Evolutionary conservation across 37 sponge, comb jelly and placozoan genomes (phyloP), one percentile per base, ranked within the genome.

Genomic region (Crambe crambe): DNA sequence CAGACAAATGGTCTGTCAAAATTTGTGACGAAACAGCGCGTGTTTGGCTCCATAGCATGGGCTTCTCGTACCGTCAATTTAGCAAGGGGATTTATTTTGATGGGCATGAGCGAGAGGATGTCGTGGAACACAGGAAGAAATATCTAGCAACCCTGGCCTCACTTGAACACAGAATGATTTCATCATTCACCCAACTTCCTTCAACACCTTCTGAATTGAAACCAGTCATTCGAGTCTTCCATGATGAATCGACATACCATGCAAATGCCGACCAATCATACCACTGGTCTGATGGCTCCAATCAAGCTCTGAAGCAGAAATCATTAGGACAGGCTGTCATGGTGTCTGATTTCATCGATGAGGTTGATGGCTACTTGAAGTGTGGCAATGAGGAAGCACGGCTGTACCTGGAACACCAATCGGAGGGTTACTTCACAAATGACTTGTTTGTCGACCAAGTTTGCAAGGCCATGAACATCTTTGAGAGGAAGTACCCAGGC

Each of bases 261-360:
- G 58, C 83, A 58, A 89, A 89, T 57, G 56, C 29, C 17, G 83
- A 78, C 68, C 89, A 89, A 73, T 54, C 78, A 9, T 44, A 29
- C 51, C 56, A 60, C 42, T 89, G 89, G 84, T 37, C 56, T 32
- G 66, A 78, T 23, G 65, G 70, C 3, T 15, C 22, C 18, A 59
- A 29, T 12, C 38, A 79, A 25, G 68, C 39, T 34, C 35, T 89
- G 17, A 76, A 60, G 58, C 84, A 69, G 42, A 89, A 83, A 43
- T 76, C 77, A 29, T 56, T 67, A 26, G 82, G 83, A 9, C 47
- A 41, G 25, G 56, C 76, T 22, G 37, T 81, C n/a, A 89, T 83
- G 89, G 84, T 89, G 2, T 82, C 79, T 23, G 89, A 89, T 37
- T 89, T 89, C 37, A 59, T 89, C 5, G 89, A 89, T 37, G 84